Base-by-base conservation (phyloP, 2,888 invertebrate genomes). In the Drosophila robusta region DNA sequence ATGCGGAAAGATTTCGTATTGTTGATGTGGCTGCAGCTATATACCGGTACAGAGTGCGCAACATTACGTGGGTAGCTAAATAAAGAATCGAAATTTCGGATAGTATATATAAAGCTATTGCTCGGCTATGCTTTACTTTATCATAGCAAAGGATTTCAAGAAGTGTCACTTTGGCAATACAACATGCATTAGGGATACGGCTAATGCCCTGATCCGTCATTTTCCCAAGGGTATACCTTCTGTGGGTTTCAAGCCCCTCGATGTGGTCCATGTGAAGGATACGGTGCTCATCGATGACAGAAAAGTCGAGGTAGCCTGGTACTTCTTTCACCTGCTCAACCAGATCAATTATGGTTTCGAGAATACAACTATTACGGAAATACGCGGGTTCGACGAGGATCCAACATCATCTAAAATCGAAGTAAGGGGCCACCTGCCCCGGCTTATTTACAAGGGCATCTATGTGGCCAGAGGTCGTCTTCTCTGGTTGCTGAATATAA, bases 171-270 rank as follows among this genome's bases (percentile, higher is more conserved):
- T 78, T 8, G 85, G 84, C 4, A 89, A 91, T 61, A 68, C 69
- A 5, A 65, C 69, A 4, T 91, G 91, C 68, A 75, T 90, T 6
- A 61, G 68, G n/a, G 65, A 74, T 12, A 65, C 85, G 4, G 80
- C 86, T 4, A 80, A 86, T 52, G 62, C 69, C 2, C 55, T 91
- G 3, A 60, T 91, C 29, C 70, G 64, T 0, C 60, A 57, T 18
- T 84, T 70, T 57, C 90, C 90, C 1, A 89, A 87, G 55, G 88
- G 90, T 3, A 78, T 89, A 55, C 74, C 89, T 3, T 80, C 84
- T 3, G 54, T 90, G 5, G 87, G 84, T 3, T 56, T 90, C 1
- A 89, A 82, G 29, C 87, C 90, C 0, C 73, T 90, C 32, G 80
- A 79, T 49, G 66, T 77, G 2, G 70, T 83, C 18, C 52, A 68